Evolutionary conservation across 2,888 invertebrate genomes (phyloP), one percentile per base, ranked within the genome.

Genomic region (Crepidodera aurea): DNA sequence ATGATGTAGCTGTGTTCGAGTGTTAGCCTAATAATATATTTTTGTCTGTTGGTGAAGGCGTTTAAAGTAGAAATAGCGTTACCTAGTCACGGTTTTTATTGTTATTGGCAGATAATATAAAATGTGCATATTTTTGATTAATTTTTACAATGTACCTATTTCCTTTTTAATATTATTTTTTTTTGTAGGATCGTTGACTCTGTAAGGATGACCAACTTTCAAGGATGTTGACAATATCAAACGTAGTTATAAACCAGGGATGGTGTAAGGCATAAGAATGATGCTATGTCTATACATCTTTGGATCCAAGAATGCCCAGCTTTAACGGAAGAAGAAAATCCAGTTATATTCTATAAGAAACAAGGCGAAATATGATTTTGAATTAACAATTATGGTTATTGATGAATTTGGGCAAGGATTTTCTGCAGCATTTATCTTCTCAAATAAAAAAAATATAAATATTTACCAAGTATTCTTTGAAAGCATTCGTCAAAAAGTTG

Each of bases 141-240:
- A 4, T 25, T 25, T 4, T 25, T 3, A 25, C 25, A 4, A 25
- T 4, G 3, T 3, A 4, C 6, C 25, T 25, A 25, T 25, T 4
- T 3, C 4, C 25, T 4, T 25, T 27, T 1, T 32, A 32, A 51
- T 51, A 6, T 32, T 32, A 2, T 32, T 32, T 7, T 32, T 3
- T 48, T 51, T 51, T 51, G 2, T 34, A 51, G 51, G 34, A 51
- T 51, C 10, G 5, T 51, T 34, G 51, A 51, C 1, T 34, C 18
- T 32, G 25, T 12, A 16, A 22, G 54, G 25, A 10, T 22, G 40
- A 8, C 27, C 27, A 42, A 54, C 40, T 15, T 19, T n/a, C 13
- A 40, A 54, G 15, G 54, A 54, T 15, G 22, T 54, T 15, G 12
- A 54, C 10, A 54, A 54, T 27, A 54, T 54, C 10, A 54, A 32